phyloP scores from a whole-genome alignment of 2,888 invertebrate species.

The Drepanosiphum platanoidis region DNA sequence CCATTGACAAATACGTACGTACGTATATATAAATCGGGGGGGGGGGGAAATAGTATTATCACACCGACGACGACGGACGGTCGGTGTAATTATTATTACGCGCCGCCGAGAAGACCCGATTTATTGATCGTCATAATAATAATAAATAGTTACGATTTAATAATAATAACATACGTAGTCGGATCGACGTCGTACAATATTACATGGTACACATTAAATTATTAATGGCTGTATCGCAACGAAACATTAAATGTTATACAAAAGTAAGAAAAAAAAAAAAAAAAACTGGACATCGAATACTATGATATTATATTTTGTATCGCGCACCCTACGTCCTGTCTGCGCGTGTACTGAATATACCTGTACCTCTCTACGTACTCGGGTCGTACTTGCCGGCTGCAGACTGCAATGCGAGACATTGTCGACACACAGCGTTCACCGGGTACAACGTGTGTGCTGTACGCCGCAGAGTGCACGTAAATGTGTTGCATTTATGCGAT shows the following conservation, averaged over 20 bases:
- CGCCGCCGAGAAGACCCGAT: neutral
- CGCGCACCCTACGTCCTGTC: too few relatives aligned
- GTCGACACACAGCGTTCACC: neutral
- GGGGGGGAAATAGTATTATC: too few relatives aligned
- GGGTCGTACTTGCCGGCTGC: neutral
- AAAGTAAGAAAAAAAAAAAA: too few relatives aligned
- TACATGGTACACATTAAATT: too few relatives aligned
- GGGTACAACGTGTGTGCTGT: too few relatives aligned
- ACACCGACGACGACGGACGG: too few relatives aligned
- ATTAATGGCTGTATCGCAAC: too few relatives aligned
- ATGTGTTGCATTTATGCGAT: neutral
- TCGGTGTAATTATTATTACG: neutral
- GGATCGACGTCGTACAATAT: neutral
- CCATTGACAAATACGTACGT: too few relatives aligned
- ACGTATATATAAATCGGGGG: too few relatives aligned
- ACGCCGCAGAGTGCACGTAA: too few relatives aligned
- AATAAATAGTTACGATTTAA: neutral
- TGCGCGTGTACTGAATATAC: too few relatives aligned
- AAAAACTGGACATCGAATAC: neutral
- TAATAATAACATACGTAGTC: neutral
- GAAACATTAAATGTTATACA: too few relatives aligned
- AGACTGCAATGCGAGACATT: neutral
- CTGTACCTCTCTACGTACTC: neutral
- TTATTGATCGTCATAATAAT: neutral
- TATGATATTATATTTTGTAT: neutral